phyloP scores from a whole-genome alignment of 2,888 invertebrate genomes.

The Caenorhabditis imperialis region DNA sequence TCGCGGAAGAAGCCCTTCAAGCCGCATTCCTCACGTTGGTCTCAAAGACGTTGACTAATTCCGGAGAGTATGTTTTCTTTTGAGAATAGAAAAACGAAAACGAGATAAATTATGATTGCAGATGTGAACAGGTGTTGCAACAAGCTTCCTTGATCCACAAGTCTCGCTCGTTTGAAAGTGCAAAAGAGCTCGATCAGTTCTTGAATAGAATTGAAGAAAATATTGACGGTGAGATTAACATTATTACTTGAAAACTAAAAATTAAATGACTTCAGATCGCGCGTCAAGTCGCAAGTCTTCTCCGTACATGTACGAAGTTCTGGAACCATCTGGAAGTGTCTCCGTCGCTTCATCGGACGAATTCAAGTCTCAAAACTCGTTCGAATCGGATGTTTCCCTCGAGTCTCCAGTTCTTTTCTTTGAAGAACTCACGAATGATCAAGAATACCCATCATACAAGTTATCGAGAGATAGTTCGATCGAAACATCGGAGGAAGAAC shows the following conservation, averaged over 20 bases:
- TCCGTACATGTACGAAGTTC: conserved; percentile 43
- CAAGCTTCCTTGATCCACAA: conserved; percentile 42
- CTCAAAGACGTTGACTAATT: conserved; percentile 32
- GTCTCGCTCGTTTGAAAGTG: conserved; percentile 56
- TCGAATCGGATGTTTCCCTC: conserved; percentile 21
- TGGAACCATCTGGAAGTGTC: conserved; percentile 16
- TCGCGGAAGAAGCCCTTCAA: conserved; percentile 53
- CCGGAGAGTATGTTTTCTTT: conserved; percentile 21
- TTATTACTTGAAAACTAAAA: not conserved
- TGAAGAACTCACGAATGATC: conserved; percentile 29
- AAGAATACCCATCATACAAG: conserved; percentile 3
- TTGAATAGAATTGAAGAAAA: conserved; percentile 27
- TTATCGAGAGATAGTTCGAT: not conserved
- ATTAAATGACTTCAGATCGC: conserved; percentile 17
- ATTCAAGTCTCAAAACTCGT: conserved; percentile 10
- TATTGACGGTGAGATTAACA: not conserved
- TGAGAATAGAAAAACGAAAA: not conserved
- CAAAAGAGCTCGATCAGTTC: conserved; percentile 44
- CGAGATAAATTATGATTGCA: not conserved
- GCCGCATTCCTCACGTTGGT: conserved; percentile 35
- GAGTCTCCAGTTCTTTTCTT: conserved; percentile 33
- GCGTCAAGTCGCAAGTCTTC: conserved; percentile 39
- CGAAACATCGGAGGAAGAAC: conserved; percentile 4
- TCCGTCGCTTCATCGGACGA: conserved; percentile 17
- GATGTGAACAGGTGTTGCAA: conserved; percentile 16